These are phyloP conservation scores for Petromus typicus DNA, from an alignment of 2,113 vertebrate genomes.

Conservation along the genomic window DNA sequence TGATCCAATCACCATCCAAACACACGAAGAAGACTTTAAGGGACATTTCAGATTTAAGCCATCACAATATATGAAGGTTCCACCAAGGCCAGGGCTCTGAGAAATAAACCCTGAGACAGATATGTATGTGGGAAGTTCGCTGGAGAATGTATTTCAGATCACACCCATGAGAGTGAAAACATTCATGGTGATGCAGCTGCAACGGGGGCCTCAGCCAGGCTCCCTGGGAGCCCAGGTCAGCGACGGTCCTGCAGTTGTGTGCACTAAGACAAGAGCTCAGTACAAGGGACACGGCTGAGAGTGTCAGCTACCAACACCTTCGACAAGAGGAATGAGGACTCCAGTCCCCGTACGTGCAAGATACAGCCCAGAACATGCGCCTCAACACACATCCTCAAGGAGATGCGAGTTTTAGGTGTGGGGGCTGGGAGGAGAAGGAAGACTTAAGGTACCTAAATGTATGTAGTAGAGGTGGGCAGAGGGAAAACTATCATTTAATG, in stretches of 20 bases:
- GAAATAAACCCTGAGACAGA: neutral
- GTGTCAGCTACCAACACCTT: neutral
- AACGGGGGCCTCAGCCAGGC: fast-evolving
- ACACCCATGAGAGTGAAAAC: neutral
- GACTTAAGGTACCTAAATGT: neutral
- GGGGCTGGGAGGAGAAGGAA: neutral
- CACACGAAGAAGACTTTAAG: neutral
- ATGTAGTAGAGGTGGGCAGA: neutral
- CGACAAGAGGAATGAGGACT: neutral
- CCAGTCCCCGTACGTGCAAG: neutral
- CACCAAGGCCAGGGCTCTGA: neutral
- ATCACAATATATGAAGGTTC: neutral
- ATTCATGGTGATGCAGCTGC: fast-evolving
- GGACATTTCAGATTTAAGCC: neutral
- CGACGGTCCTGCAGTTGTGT: neutral
- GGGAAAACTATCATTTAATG: neutral
- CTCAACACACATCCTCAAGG: neutral
- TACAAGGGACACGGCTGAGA: neutral
- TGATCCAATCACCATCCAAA: neutral
- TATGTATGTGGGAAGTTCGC: neutral
- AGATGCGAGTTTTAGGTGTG: too few relatives aligned
- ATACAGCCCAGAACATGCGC: too few relatives aligned
- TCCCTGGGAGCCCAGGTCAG: neutral
- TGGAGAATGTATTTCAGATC: neutral
- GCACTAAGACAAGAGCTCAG: neutral